These are phyloP conservation scores for Aethina tumida DNA, from an alignment of 1,140 invertebrate genomes.

Conservation along the genomic window DNA sequence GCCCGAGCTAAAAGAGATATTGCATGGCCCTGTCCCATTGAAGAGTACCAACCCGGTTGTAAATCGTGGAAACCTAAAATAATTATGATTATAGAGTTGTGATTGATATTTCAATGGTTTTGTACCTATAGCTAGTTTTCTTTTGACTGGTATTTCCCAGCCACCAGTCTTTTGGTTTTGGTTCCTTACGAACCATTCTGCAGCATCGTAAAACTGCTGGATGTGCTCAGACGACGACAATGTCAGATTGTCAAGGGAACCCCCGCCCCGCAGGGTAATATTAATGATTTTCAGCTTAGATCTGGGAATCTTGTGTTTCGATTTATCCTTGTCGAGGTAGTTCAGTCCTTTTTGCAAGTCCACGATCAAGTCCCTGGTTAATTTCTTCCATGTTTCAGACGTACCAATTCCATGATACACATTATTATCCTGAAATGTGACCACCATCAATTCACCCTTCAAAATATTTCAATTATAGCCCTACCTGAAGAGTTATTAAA, in stretches of 20 bases:
- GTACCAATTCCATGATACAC: slow-evolving; percentile 81
- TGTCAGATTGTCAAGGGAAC: slow-evolving; percentile 72
- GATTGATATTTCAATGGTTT: no score
- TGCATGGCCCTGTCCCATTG: slow-evolving; percentile 96
- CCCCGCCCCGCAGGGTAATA: slow-evolving; percentile 63
- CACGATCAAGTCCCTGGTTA: slow-evolving; percentile 81
- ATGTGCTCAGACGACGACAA: slow-evolving; percentile 75
- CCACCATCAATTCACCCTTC: neutral
- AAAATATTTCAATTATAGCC: slow-evolving; percentile 19
- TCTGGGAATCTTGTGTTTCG: slow-evolving; percentile 58
- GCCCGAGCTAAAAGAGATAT: slow-evolving; percentile 87
- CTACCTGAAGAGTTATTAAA: slow-evolving; percentile 60
- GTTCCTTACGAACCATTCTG: slow-evolving; percentile 84
- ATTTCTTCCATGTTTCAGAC: slow-evolving; percentile 59
- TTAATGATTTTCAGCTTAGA: slow-evolving; percentile 64
- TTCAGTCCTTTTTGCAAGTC: slow-evolving; percentile 84
- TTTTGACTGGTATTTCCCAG: slow-evolving; percentile 78
- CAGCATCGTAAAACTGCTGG: slow-evolving; percentile 84
- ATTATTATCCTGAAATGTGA: slow-evolving; percentile 50
- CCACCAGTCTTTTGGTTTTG: slow-evolving; percentile 75
- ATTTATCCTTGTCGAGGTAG: slow-evolving; percentile 50
- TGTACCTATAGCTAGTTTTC: slow-evolving; percentile 60
- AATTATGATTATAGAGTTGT: no score
- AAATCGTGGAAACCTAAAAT: slow-evolving; percentile 57
- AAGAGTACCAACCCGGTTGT: slow-evolving; percentile 64